Conservation (phyloP, 1,140 invertebrate genomes). For the Macrobrachium nipponense region DNA sequence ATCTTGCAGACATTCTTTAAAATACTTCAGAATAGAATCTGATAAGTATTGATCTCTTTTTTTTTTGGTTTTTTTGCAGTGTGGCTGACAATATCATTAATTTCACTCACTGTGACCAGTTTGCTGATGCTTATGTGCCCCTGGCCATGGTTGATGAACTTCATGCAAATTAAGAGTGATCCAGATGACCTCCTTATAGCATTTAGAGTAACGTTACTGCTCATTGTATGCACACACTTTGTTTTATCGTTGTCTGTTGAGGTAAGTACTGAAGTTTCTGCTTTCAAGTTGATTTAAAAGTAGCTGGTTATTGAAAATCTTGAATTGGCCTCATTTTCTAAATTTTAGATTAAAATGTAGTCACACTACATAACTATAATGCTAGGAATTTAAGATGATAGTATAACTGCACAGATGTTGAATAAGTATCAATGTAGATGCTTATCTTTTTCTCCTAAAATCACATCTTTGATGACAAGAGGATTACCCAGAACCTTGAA, state of each 20-base stretch:
- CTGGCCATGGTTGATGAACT: conserved; percentile 44
- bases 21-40: background rate
- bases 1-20: too few relatives aligned
- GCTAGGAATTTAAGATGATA: too few relatives aligned
- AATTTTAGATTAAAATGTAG: too few relatives aligned
- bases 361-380: too few relatives aligned
- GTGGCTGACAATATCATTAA: conserved; percentile 32
- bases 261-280: conserved; percentile 19
- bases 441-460: too few relatives aligned
- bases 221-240: conserved; percentile 42
- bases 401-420: too few relatives aligned
- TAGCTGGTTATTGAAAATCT: background rate
- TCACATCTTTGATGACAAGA: too few relatives aligned
- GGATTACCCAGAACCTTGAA: too few relatives aligned
- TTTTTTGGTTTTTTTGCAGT: too few relatives aligned
- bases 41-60: background rate
- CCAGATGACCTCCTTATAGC: conserved; percentile 23
- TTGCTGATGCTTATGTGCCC: conserved; percentile 44
- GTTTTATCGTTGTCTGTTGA: conserved; percentile 50
- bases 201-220: conserved; percentile 48
- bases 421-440: too few relatives aligned
- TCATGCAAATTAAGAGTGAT: conserved; percentile 30
- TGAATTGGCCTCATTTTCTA: background rate
- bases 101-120: conserved; percentile 8
- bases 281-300: background rate